Conservation (phyloP, 2,113 vertebrate genomes). For the Odocoileus virginianus region DNA sequence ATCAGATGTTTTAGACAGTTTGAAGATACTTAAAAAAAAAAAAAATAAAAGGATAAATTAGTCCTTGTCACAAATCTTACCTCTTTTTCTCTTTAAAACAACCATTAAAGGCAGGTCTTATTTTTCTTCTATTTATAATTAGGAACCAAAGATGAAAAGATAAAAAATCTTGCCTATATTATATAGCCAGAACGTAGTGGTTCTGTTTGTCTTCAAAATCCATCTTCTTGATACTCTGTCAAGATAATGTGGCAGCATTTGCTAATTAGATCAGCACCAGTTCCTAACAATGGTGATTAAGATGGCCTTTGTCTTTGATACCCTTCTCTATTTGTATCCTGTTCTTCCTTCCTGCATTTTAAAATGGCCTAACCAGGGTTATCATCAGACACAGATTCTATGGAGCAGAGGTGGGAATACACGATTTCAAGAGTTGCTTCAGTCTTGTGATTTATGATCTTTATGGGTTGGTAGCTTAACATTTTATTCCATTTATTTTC, state of each 20-base stretch:
- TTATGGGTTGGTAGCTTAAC: not conserved
- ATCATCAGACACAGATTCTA: not conserved
- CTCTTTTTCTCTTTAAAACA: not conserved
- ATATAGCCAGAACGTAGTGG: not conserved
- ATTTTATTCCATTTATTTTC: constrained; percentile 2
- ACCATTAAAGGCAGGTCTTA: not conserved
- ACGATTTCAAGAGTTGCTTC: not conserved
- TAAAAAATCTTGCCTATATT: not conserved
- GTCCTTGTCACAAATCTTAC: not conserved
- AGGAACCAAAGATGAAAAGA: not conserved
- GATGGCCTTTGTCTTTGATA: not conserved
- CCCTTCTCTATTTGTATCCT: not conserved
- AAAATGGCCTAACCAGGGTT: not conserved
- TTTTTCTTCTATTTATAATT: not conserved
- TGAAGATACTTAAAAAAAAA: not conserved
- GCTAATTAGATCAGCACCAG: not conserved
- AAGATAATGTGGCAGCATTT: not conserved
- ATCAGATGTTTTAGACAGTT: not conserved
- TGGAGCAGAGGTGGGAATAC: not conserved
- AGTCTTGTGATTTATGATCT: not conserved
- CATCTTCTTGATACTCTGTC: not conserved
- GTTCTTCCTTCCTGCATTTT: not conserved
- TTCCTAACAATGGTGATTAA: not conserved
- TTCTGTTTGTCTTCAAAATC: not conserved
- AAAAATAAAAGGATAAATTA: not conserved